These are phyloP conservation scores for Gadopsis bispinosus DNA, from an alignment of 2,797 vertebrate species.

Conservation along the genomic window DNA sequence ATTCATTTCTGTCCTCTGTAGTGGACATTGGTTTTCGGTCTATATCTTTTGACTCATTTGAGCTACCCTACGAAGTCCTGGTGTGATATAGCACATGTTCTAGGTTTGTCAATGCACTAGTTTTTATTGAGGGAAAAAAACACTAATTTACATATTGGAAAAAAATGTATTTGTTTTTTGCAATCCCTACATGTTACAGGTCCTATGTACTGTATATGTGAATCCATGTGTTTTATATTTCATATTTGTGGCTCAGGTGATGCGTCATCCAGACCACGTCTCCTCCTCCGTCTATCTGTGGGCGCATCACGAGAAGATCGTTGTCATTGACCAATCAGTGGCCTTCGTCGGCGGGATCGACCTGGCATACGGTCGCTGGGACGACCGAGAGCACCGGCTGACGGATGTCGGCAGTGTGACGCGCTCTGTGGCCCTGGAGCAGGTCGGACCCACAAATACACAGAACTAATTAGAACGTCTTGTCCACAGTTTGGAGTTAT, in stretches of 20 bases:
- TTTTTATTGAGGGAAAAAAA: too few relatives aligned
- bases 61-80: too few relatives aligned
- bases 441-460: constrained; percentile 64
- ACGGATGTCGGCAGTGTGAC: constrained; percentile 97
- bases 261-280: constrained; percentile 98
- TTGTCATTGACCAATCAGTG: constrained; percentile 94
- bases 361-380: constrained; percentile 97
- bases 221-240: not conserved
- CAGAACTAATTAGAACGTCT: constrained; percentile 19
- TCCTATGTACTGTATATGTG: not conserved
- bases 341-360: constrained; percentile 98
- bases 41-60: too few relatives aligned
- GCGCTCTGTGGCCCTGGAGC: constrained; percentile 80
- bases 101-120: not conserved
- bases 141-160: too few relatives aligned
- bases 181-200: not conserved
- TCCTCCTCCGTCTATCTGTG: constrained; percentile 96
- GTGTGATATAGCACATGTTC: too few relatives aligned
- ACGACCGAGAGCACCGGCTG: constrained; percentile 94
- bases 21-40: too few relatives aligned
- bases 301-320: constrained; percentile 97
- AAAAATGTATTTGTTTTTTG: too few relatives aligned
- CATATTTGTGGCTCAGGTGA: constrained; percentile 85
- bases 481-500: constrained; percentile 5
- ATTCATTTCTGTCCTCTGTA: too few relatives aligned